These are phyloP conservation scores for Trichonephila clavipes DNA, from an alignment of 1,140 invertebrate species.

Conservation along the genomic window DNA sequence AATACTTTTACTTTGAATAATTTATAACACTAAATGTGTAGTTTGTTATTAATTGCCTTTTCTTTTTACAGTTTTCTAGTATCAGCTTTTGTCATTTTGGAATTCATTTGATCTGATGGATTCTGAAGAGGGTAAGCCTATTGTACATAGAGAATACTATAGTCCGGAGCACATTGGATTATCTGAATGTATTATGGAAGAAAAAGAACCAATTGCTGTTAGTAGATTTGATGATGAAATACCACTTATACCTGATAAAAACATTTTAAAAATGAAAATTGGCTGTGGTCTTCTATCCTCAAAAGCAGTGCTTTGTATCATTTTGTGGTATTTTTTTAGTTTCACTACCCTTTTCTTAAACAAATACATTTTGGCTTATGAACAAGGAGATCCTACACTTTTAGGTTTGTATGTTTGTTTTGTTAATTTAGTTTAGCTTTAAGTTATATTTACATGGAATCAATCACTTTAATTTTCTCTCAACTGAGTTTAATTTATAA, in stretches of 20 bases:
- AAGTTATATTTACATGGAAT: not conserved
- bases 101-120: not conserved
- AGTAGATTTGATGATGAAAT: not conserved
- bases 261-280: not conserved
- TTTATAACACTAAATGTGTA: too few species aligned
- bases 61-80: not conserved
- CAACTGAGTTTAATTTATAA: too few species aligned
- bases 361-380: slow-evolving; percentile 90
- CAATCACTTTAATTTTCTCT: too few species aligned
- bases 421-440: not conserved
- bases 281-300: slow-evolving; percentile 6
- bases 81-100: not conserved
- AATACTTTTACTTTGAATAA: not conserved
- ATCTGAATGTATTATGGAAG: slow-evolving; percentile 6
- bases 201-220: not conserved
- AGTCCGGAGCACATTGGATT: not conserved
- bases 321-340: slow-evolving; percentile 83
- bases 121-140: not conserved
- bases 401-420: slow-evolving; percentile 84
- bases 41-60: too few species aligned
- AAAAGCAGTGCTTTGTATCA: slow-evolving; percentile 63
- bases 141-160: not conserved
- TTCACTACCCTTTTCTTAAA: slow-evolving; percentile 88
- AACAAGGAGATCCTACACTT: slow-evolving; percentile 89
- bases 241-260: not conserved